These are phyloP conservation scores for Balaeniceps rex DNA, from an alignment of 2,113 vertebrate species.

Conservation along the genomic window DNA sequence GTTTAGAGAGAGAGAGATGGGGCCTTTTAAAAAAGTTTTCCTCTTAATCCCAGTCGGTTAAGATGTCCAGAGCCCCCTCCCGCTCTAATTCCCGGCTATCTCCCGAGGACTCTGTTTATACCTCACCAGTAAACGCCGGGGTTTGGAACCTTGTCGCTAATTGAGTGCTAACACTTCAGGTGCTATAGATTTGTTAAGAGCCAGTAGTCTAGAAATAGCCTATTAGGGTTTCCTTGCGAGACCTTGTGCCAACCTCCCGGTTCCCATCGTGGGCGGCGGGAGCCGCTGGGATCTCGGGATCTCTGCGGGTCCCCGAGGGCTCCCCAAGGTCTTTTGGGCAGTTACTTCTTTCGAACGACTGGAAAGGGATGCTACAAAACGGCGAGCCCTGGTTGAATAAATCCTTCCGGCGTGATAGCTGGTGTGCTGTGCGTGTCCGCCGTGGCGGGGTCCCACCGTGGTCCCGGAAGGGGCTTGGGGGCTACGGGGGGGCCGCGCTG, in stretches of 20 bases:
- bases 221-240: conserved; percentile 57
- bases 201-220: conserved; percentile 66
- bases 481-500: background rate
- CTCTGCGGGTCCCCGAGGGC: background rate
- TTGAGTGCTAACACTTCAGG: conserved; percentile 71
- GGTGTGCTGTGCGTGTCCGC: background rate
- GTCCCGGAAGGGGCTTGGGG: background rate
- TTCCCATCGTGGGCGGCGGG: background rate
- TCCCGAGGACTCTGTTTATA: conserved; percentile 64
- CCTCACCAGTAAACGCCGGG: conserved; percentile 45
- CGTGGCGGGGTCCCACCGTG: background rate
- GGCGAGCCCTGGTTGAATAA: background rate
- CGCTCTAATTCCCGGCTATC: conserved; percentile 45
- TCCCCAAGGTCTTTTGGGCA: background rate
- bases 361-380: background rate
- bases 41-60: conserved; percentile 23
- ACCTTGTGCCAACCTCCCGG: conserved; percentile 4
- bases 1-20: conserved; percentile 10
- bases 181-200: conserved; percentile 72
- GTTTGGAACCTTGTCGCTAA: conserved; percentile 67
- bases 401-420: background rate
- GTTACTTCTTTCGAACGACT: background rate
- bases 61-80: background rate
- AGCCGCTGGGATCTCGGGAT: background rate
- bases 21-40: conserved; percentile 49